These are phyloP conservation scores for Bhutanitis thaidina DNA, from an alignment of 2,888 invertebrate species.

Conservation along the genomic window DNA sequence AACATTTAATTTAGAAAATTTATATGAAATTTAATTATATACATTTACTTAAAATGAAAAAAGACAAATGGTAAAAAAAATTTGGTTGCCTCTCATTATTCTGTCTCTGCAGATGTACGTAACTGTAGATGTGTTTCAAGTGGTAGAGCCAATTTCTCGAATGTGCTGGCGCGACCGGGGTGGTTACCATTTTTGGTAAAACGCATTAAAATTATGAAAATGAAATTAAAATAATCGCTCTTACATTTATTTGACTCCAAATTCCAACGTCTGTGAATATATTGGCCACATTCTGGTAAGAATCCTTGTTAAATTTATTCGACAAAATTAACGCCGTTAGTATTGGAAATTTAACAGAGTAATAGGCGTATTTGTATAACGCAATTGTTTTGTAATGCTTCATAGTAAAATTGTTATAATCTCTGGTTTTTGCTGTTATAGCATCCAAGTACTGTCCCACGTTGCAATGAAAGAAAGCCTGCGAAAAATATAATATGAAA, in stretches of 20 bases:
- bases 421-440: constrained; percentile 1
- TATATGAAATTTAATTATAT: too few relatives aligned
- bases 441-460: constrained; percentile 13
- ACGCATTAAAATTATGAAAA: too few relatives aligned
- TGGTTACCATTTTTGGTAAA: too few relatives aligned
- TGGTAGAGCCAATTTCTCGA: too few relatives aligned
- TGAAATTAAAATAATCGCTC: too few relatives aligned
- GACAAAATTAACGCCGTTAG: constrained; percentile 7
- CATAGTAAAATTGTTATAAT: constrained; percentile 10
- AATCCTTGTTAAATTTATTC: background rate
- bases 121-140: too few relatives aligned
- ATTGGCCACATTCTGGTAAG: background rate
- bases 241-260: constrained; percentile 13
- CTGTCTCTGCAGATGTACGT: too few relatives aligned
- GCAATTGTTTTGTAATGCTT: constrained; percentile 13
- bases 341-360: constrained; percentile 5
- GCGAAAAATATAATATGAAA: background rate
- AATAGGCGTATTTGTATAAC: constrained; percentile 6
- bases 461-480: constrained; percentile 6
- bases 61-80: too few relatives aligned
- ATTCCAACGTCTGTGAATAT: constrained; percentile 8
- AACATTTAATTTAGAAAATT: too few relatives aligned
- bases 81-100: too few relatives aligned
- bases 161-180: too few relatives aligned
- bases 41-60: too few relatives aligned